Conservation (phyloP, 1,140 invertebrate genomes). For the Drosophila setifemur region DNA sequence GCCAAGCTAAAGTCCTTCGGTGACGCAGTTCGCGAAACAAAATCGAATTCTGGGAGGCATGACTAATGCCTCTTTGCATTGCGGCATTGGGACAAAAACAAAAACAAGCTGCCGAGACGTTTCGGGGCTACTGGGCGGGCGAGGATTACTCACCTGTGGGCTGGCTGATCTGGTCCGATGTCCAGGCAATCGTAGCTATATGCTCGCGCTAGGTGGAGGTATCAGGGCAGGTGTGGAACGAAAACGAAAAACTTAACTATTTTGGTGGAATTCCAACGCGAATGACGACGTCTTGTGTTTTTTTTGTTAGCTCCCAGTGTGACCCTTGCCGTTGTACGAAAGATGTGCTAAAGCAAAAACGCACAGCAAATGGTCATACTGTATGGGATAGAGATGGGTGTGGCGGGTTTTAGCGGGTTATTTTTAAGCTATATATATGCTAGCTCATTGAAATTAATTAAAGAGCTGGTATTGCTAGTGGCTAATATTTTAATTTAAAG, state of each 20-base stretch:
- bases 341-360: too few relatives aligned
- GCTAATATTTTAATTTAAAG: too few relatives aligned
- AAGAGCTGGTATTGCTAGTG: too few relatives aligned
- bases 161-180: constrained; percentile 25
- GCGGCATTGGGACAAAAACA: constrained; percentile 32
- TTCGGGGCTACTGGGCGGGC: not conserved
- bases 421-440: too few relatives aligned
- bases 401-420: too few relatives aligned
- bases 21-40: constrained; percentile 26
- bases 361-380: too few relatives aligned
- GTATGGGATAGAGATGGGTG: too few relatives aligned
- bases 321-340: not conserved
- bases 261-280: constrained; percentile 36
- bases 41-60: constrained; percentile 47
- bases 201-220: not conserved
- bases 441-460: too few relatives aligned
- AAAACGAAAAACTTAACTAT: constrained; percentile 39
- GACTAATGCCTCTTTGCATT: constrained; percentile 71
- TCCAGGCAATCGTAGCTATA: constrained; percentile 12
- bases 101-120: not conserved
- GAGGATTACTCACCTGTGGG: constrained; percentile 51
- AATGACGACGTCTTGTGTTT: constrained; percentile 48
- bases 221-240: constrained; percentile 7
- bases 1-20: constrained; percentile 21
- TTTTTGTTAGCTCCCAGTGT: constrained; percentile 19